Base-by-base conservation (phyloP, 2,888 invertebrate species). In the Lysandra bellargus region DNA sequence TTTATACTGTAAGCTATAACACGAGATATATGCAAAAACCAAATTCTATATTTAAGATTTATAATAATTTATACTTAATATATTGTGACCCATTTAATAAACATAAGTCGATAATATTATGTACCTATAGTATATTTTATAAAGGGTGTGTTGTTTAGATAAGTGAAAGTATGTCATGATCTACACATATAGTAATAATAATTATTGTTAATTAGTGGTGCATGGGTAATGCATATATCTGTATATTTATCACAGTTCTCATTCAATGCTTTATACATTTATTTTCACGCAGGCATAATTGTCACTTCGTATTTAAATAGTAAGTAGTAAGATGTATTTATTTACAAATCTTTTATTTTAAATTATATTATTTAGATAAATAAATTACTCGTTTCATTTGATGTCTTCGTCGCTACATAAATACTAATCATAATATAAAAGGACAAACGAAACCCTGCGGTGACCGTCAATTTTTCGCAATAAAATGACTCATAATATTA, bases 211-310 rank as follows among this genome's bases (percentile, higher is more conserved):
- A 14, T 74, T 75, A 49, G 75, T 75, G 23, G 44, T 23, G 49
- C 75, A 44, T 74, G 44, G 74, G 74, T 74, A 74, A 74, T 74
- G 74, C 7, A 23, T 23, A 23, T 23, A 23, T 23, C 23, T 23
- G 44, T 44, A 74, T 44, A 33, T 23, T 61, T 64, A 74, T 74
- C 44, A 44, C 74, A 74, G 44, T 75, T 74, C 40, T 74, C 23
- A n/a, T 75, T 49, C 49, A 75, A 75, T 57, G 74, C 74, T 74
- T 40, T 74, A 12, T 40, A 30, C 7, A 73, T 75, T 75, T 49
- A 75, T 44, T 49, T 75, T 44, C 69, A 37, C 69, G 33, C 69
- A 33, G 33, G 69, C 33, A 37, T 17, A 49, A 75, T 44, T 73
- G 49, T 75, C 75, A 30, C 23, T 49, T 49, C 17, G 33, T 69